Base-by-base conservation (phyloP, 2,797 vertebrate genomes). In the Heterohyrax brucei region DNA sequence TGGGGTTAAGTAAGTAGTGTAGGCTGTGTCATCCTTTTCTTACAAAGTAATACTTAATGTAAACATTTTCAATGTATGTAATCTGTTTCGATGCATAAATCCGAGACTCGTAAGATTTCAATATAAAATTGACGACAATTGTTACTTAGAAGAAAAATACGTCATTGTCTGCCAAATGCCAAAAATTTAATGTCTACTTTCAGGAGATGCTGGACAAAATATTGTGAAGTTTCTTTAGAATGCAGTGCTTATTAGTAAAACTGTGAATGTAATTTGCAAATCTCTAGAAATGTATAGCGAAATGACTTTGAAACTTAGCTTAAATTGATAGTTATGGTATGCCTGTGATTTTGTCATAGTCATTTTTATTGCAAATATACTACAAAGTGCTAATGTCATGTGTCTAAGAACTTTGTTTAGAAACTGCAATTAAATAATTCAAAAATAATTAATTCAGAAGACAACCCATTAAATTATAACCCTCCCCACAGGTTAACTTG, bases 361-460 rank as follows among this genome's bases (percentile, higher is more conserved):
- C 91, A 91, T 91, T 90, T 92, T 53, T 89, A 66, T 87, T 79
- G 61, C 76, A 90, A 92, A 77, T 88, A 85, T 79, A 46, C 30
- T 82, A 0, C 14, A 83, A 83, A 64, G n/a, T 98, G 97, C 89
- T 94, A 96, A 86, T 91, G 64, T 97, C 97, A 98, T 53, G 44
- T 96, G 97, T 97, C 93, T 97, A 96, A 97, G 98, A 98, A 98
- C 98, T 98, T 98, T 98, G 98, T 98, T 98, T 99, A 98, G 98
- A 98, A 98, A 82, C 95, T 96, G 76, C 97, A 98, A 98, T 98
- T 98, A 98, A 98, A 98, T 98, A 98, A 98, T 98, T 98, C 97
- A 98, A 97, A 98, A 98, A 98, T 98, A 99, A 99, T 99, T 98
- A 98, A 99, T 99, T 98, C 98, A 97, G 97, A 98, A 98, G 98